A percentile compares a stretch with the other conserved stretches of the same genome.
These are phyloP conservation scores for Dicyrtomina minuta DNA, from an alignment of 2,888 invertebrate species.

Conservation along the genomic window DNA sequence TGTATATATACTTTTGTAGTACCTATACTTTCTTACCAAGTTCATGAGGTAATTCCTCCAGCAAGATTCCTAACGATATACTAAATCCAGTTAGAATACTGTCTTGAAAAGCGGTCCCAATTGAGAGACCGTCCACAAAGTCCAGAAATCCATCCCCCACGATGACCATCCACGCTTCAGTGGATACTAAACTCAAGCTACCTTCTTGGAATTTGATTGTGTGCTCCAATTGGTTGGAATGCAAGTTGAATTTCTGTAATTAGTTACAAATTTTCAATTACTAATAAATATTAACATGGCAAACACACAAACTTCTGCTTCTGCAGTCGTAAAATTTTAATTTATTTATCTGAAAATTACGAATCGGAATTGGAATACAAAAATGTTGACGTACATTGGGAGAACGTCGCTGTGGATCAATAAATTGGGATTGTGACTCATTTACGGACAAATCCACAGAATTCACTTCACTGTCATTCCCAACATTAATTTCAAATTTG, in stretches of 20 bases:
- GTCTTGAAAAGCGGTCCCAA: slow-evolving; percentile 30
- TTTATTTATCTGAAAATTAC: no score
- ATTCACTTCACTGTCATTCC: no score
- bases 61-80: slow-evolving; percentile 25
- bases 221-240: slow-evolving; percentile 8
- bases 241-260: slow-evolving; percentile 16
- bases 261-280: neutral
- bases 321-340: no score
- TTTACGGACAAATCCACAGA: no score
- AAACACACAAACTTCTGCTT: neutral
- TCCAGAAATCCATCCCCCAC: slow-evolving; percentile 27
- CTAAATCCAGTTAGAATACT: slow-evolving; percentile 28
- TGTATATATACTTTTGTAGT: neutral
- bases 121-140: slow-evolving; percentile 30
- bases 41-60: slow-evolving; percentile 29
- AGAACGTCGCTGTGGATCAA: no score
- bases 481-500: no score
- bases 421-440: no score
- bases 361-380: no score
- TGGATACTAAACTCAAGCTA: slow-evolving; percentile 16
- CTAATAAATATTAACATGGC: neutral
- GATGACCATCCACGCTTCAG: slow-evolving; percentile 30
- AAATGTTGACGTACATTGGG: no score
- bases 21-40: no score
- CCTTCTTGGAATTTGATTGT: slow-evolving; percentile 23